phyloP scores from a whole-genome alignment of 2,888 invertebrate genomes.

The Chromoteleia sp. region DNA sequence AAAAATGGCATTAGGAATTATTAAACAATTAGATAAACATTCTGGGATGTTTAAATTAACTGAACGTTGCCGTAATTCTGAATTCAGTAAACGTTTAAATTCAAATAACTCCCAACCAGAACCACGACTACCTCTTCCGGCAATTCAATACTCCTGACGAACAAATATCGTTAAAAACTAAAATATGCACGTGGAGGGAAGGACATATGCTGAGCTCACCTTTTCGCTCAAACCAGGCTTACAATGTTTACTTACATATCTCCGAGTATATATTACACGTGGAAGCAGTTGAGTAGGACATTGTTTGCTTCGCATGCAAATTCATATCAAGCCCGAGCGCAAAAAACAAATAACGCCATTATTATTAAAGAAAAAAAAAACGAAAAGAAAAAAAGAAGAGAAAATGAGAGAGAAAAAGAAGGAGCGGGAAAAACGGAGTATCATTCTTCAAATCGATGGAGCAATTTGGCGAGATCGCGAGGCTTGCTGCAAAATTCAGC shows the following conservation, averaged over 20 bases:
- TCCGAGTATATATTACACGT: conserved; percentile 77
- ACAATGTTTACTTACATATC: conserved; percentile 81
- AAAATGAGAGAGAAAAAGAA: not conserved
- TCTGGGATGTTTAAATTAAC: too few species aligned
- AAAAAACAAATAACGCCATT: conserved; percentile 38
- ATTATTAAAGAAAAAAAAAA: not conserved
- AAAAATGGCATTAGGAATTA: too few species aligned
- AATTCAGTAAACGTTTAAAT: too few species aligned
- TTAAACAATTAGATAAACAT: too few species aligned
- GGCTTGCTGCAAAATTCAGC: conserved; percentile 56
- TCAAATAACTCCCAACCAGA: not conserved
- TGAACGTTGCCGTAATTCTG: too few species aligned
- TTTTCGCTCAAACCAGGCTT: conserved; percentile 79
- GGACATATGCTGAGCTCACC: conserved; percentile 79
- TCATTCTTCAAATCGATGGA: conserved; percentile 39
- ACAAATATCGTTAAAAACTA: conserved; percentile 62
- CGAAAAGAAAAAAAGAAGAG: not conserved
- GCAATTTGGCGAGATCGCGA: conserved; percentile 26
- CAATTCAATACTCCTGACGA: conserved; percentile 38
- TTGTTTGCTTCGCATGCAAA: conserved; percentile 73
- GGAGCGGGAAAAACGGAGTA: conserved; percentile 2
- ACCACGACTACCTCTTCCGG: conserved; percentile 11
- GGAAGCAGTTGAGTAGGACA: conserved; percentile 76
- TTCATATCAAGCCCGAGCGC: conserved; percentile 32
- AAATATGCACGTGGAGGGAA: conserved; percentile 54